Evolutionary conservation across 2,797 vertebrate genomes (phyloP).

Genomic region (Anabas testudineus): DNA sequence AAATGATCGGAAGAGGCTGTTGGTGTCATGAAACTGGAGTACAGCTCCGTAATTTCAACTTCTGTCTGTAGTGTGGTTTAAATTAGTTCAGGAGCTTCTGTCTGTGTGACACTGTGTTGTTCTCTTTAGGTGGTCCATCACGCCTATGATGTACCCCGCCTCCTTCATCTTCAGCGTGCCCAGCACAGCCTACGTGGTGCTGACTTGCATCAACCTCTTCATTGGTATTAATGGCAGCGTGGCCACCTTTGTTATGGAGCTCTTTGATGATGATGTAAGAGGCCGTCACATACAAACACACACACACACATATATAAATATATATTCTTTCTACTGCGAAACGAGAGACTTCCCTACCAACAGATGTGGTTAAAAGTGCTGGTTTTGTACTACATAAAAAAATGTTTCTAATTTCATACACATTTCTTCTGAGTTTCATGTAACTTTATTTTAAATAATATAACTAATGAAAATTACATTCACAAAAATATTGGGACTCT

Average conservation of each 20-base stretch:
- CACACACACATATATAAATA: neutral
- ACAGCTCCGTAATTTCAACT: conserved; percentile 10
- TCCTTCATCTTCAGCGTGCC: conserved; percentile 97
- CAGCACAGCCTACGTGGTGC: conserved; percentile 96
- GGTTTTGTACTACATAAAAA: neutral
- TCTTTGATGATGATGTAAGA: conserved; percentile 91
- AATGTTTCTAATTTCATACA: too few relatives aligned
- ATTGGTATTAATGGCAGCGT: conserved; percentile 97
- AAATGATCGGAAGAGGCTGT: conserved; percentile 41
- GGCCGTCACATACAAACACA: neutral
- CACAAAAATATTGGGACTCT: too few relatives aligned
- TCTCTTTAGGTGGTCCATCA: conserved; percentile 92
- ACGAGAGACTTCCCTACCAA: neutral
- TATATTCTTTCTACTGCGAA: neutral
- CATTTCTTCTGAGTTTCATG: neutral
- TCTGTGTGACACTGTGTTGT: neutral
- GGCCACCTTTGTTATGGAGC: conserved; percentile 96
- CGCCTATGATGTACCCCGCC: conserved; percentile 97
- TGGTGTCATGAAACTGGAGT: conserved; percentile 23
- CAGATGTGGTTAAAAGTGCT: neutral
- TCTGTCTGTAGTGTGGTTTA: neutral
- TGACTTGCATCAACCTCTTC: conserved; percentile 97
- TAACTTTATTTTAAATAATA: neutral
- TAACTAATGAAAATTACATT: too few relatives aligned
- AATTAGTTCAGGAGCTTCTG: neutral